Percentiles rank a stretch among this genome's conserved stretches.
These are phyloP conservation scores for Syncerus caffer DNA, from an alignment of 2,797 vertebrate genomes.

Conservation along the genomic window DNA sequence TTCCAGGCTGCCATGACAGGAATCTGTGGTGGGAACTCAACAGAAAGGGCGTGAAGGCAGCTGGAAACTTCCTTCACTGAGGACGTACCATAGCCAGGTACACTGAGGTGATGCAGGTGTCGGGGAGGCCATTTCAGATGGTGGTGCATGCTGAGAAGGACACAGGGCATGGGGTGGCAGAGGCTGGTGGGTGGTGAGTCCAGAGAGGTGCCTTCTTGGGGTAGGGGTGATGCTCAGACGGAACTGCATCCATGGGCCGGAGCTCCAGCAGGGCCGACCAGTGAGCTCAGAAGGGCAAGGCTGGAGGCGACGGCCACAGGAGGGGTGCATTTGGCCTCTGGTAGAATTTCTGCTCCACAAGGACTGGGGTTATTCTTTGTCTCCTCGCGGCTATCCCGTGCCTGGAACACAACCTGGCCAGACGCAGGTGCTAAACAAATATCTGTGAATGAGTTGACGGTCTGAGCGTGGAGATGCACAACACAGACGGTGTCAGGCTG, in stretches of 20 bases:
- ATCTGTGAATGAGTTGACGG: neutral
- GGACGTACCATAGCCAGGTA: neutral
- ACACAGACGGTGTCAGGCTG: accelerated
- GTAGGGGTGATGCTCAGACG: neutral
- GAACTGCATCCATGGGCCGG: neutral
- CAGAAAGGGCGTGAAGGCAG: neutral
- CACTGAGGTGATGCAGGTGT: neutral
- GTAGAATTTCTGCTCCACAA: neutral
- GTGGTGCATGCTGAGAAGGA: neutral
- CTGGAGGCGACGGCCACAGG: neutral
- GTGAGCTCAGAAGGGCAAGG: no score
- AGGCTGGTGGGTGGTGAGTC: neutral
- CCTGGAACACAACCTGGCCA: no score
- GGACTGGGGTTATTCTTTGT: neutral
- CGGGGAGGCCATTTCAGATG: neutral
- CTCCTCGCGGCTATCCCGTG: neutral
- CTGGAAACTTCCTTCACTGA: neutral
- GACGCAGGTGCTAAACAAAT: no score
- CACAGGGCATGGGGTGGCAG: neutral
- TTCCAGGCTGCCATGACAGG: neutral
- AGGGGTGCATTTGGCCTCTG: neutral
- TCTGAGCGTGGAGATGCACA: accelerated
- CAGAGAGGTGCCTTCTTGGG: neutral
- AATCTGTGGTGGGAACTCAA: neutral
- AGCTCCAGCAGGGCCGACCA: no score